Evolutionary conservation across 1,140 invertebrate species (phyloP).

Genomic region (Tetraneura akinire): DNA sequence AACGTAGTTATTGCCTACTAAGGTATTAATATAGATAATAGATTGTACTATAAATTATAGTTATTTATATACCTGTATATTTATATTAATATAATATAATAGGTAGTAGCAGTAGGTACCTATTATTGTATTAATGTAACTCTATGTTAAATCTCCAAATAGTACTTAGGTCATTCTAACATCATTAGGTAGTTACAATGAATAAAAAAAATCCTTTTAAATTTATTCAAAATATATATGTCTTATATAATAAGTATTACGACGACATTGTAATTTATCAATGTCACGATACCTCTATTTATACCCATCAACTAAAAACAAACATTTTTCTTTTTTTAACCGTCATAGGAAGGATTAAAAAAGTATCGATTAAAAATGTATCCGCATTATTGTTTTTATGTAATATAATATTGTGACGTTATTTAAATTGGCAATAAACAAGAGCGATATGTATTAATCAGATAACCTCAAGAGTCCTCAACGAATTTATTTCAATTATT

Average conservation of each 20-base stretch:
- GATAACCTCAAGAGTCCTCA: too few species aligned
- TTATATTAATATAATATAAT: too few species aligned
- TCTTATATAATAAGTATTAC: constrained; percentile 6
- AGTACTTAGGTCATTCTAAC: neutral
- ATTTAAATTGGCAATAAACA: neutral
- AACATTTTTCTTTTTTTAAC: neutral
- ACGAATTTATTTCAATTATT: too few species aligned
- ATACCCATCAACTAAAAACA: constrained; percentile 2
- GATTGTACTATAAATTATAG: too few species aligned
- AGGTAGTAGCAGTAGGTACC: too few species aligned
- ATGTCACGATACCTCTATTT: neutral
- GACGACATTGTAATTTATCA: constrained; percentile 31
- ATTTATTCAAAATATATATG: neutral
- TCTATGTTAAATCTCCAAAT: too few species aligned
- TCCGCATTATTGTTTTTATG: neutral
- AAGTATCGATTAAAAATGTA: constrained; percentile 8
- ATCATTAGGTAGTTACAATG: neutral
- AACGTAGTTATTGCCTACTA: too few species aligned
- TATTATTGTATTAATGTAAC: too few species aligned
- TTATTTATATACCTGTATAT: too few species aligned
- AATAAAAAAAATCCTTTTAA: constrained; percentile 17
- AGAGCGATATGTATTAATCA: too few species aligned
- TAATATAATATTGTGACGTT: too few species aligned
- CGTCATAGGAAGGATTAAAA: neutral
- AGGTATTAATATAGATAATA: too few species aligned